Evolutionary conservation across 1,140 invertebrate species (phyloP).

Genomic region (Paramacrobiotus metropolitanus): DNA sequence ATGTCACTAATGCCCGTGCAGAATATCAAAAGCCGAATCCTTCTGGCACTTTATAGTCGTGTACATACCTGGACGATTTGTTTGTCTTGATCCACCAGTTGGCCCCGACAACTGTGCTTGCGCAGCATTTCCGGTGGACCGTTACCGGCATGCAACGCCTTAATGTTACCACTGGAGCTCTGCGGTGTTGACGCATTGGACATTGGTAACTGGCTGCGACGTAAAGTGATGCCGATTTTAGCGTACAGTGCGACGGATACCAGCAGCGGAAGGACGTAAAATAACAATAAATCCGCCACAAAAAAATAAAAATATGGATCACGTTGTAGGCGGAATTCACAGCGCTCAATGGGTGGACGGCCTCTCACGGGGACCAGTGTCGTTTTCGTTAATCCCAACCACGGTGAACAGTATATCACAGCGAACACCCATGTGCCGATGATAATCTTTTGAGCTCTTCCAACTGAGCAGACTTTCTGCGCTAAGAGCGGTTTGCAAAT

Average conservation of each 20-base stretch:
- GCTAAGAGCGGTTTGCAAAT: slow-evolving; percentile 35
- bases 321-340: slow-evolving; percentile 27
- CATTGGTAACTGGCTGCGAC: background rate
- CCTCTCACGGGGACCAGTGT: background rate
- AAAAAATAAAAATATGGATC: slow-evolving; percentile 30
- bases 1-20: no score
- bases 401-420: slow-evolving; percentile 28
- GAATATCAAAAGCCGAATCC: no score
- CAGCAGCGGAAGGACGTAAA: slow-evolving; percentile 33
- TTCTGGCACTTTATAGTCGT: no score
- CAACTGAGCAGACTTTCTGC: slow-evolving; percentile 31
- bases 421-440: slow-evolving; percentile 32
- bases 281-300: slow-evolving; percentile 33
- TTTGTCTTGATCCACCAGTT: no score
- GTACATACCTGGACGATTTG: no score
- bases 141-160: background rate
- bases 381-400: slow-evolving; percentile 26
- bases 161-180: background rate
- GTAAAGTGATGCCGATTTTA: background rate
- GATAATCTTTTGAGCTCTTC: slow-evolving; percentile 33
- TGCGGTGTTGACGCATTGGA: background rate
- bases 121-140: background rate
- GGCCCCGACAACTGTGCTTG: background rate
- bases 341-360: slow-evolving; percentile 19
- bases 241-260: slow-evolving; percentile 18